Evolutionary conservation across 2,113 vertebrate species (phyloP).

Genomic region (Balaeniceps rex): DNA sequence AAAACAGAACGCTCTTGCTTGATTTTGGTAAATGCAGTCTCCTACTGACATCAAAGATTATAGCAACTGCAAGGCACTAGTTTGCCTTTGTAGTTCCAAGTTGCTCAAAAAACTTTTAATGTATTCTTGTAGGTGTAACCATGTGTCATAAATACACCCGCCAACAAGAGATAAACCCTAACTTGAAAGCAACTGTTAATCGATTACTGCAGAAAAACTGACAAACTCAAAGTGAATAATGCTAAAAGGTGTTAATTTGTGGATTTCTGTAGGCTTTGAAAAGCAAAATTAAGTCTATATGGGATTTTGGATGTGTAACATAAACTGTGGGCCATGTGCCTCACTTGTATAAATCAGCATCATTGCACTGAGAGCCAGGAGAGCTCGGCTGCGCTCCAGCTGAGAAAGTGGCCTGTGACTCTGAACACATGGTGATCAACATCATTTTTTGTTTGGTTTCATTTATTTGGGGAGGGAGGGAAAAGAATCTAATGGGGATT

Average conservation of each 20-base stretch:
- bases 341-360: not conserved
- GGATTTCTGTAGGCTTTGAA: slow-evolving; percentile 40
- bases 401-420: not conserved
- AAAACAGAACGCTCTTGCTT: slow-evolving; percentile 52
- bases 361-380: not conserved
- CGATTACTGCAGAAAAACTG: slow-evolving; percentile 39
- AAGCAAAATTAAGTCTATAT: not conserved
- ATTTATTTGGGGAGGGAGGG: not conserved
- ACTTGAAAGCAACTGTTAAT: slow-evolving; percentile 61
- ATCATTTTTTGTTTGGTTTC: not conserved
- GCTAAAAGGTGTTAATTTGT: slow-evolving; percentile 11
- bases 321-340: not conserved
- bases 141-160: slow-evolving; percentile 54
- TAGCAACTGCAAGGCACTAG: slow-evolving; percentile 34
- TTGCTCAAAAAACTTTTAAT: slow-evolving; percentile 33
- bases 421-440: not conserved
- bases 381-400: not conserved
- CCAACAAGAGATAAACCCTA: slow-evolving; percentile 40
- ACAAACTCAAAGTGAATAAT: slow-evolving; percentile 11
- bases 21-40: slow-evolving; percentile 56
- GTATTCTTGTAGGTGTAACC: slow-evolving; percentile 62
- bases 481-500: not conserved
- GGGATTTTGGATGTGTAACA: not conserved
- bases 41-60: slow-evolving; percentile 59
- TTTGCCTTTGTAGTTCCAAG: slow-evolving; percentile 51